phyloP scores from a whole-genome alignment of 2,113 vertebrate genomes.

The Mastomys natalensis region DNA sequence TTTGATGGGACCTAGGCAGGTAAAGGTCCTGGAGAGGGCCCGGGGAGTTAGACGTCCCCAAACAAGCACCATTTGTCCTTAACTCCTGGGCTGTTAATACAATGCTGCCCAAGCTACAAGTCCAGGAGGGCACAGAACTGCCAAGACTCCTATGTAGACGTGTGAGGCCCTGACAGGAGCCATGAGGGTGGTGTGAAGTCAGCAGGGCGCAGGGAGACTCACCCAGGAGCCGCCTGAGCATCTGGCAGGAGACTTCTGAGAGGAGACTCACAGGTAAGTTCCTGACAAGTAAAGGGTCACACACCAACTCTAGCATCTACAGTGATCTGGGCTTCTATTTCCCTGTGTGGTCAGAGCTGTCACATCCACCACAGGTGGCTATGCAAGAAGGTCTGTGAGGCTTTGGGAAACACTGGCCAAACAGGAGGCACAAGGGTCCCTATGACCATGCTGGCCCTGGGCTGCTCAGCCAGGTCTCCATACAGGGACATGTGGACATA shows the following conservation, averaged over 20 bases:
- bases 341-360: not conserved
- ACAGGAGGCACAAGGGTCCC: not conserved
- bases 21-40: not conserved
- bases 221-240: not conserved
- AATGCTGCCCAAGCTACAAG: not conserved
- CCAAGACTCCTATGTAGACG: not conserved
- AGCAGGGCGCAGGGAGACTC: not conserved
- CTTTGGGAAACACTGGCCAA: not conserved
- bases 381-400: not conserved
- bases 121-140: not conserved
- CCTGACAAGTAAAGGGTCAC: fast-evolving
- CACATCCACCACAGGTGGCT: not conserved
- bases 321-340: not conserved
- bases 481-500: not conserved
- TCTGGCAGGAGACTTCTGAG: not conserved
- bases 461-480: not conserved
- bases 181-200: not conserved
- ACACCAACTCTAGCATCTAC: no score
- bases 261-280: not conserved
- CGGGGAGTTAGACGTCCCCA: not conserved
- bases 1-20: fast-evolving
- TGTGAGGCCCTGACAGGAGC: not conserved
- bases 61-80: not conserved
- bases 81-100: no score
- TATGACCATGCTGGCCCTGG: fast-evolving